Conservation (phyloP, 2,797 vertebrate species). For the Gobionotothen gibberifrons region DNA sequence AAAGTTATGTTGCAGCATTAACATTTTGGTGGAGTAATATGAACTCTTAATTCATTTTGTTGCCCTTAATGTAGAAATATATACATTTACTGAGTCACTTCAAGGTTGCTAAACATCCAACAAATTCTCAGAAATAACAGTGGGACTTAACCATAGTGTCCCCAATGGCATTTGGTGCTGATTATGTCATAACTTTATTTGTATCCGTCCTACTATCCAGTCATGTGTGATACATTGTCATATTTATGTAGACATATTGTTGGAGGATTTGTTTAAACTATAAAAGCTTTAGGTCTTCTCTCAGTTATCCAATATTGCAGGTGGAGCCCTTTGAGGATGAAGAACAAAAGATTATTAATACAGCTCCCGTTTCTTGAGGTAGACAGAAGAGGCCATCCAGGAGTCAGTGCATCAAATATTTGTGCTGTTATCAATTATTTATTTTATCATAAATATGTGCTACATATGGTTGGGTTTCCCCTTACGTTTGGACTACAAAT, state of each 20-base stretch:
- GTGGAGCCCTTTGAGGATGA: conserved; percentile 38
- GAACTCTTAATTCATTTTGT: not conserved
- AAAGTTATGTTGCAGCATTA: not conserved
- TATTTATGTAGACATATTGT: conserved; percentile 11
- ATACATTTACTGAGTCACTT: not conserved
- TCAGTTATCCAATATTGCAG: conserved; percentile 29
- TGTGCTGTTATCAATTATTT: conserved; percentile 47
- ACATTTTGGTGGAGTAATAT: not conserved
- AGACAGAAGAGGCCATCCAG: conserved; percentile 23
- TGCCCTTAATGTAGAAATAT: not conserved
- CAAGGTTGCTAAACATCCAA: not conserved
- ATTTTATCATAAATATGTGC: conserved; percentile 5
- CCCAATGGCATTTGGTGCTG: not conserved
- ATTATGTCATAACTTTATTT: not conserved
- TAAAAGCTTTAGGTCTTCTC: conserved; percentile 25
- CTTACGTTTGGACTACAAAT: not conserved
- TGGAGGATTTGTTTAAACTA: conserved; percentile 33
- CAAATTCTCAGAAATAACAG: not conserved
- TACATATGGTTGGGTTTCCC: conserved; percentile 1
- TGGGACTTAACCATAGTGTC: not conserved
- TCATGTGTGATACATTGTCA: conserved; percentile 3
- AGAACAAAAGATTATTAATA: conserved; percentile 58
- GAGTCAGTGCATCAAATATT: conserved; percentile 57
- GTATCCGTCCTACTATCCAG: not conserved
- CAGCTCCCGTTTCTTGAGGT: conserved; percentile 46